Evolutionary conservation across 2,888 invertebrate species (phyloP).

Genomic region (Synanthedon andrenaeformis): DNA sequence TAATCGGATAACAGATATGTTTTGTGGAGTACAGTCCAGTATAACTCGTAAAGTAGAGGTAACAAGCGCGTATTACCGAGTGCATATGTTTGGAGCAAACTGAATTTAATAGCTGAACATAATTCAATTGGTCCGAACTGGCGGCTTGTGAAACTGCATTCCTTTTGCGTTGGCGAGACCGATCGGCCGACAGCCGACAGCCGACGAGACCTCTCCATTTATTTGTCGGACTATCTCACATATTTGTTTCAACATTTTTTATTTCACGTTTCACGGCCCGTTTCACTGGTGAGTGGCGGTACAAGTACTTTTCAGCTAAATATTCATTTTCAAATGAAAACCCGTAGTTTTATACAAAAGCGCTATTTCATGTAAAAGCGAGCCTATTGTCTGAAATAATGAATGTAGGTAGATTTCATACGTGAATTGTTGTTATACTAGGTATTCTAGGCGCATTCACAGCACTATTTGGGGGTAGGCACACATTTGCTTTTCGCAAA

Average conservation of each 20-base stretch:
- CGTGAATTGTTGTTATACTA: no score
- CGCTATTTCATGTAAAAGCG: background rate
- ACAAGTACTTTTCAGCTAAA: background rate
- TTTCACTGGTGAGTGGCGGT: background rate
- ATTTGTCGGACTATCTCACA: slow-evolving; percentile 4
- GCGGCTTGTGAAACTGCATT: slow-evolving; percentile 49
- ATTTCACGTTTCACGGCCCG: background rate
- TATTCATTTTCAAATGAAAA: background rate
- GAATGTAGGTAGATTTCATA: background rate
- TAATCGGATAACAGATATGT: no score
- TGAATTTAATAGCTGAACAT: slow-evolving; percentile 51
- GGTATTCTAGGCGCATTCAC: no score
- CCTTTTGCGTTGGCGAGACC: slow-evolving; percentile 28
- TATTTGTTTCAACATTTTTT: background rate
- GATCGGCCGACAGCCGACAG: slow-evolving; percentile 6
- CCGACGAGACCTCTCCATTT: slow-evolving; percentile 2
- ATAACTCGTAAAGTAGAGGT: no score
- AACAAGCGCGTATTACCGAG: no score
- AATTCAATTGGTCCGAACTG: slow-evolving; percentile 57
- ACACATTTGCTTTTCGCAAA: no score
- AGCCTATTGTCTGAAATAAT: background rate
- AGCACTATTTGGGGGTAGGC: no score
- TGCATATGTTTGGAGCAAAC: slow-evolving; percentile 5
- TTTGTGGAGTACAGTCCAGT: no score
- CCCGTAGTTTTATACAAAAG: background rate